These are phyloP conservation scores for Sebastes oblongus DNA, from an alignment of 2,797 vertebrate species.

Conservation along the genomic window DNA sequence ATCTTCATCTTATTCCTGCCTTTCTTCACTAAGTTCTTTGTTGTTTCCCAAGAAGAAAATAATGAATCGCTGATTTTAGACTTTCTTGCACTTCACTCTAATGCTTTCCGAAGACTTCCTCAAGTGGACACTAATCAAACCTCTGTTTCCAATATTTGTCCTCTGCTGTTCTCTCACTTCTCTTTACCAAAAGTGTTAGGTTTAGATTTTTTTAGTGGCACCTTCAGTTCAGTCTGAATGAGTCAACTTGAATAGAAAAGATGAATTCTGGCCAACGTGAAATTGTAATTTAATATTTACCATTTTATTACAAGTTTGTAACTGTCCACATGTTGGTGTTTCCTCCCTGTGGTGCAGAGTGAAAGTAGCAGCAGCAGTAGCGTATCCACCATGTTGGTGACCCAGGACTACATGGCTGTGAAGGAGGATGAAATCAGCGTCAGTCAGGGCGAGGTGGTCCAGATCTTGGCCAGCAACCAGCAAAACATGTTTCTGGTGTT, in stretches of 20 bases:
- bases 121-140: background rate
- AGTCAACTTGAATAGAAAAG: background rate
- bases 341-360: slow-evolving; percentile 84
- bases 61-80: background rate
- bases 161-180: background rate
- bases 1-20: slow-evolving; percentile 26
- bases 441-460: slow-evolving; percentile 97
- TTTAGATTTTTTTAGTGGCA: background rate
- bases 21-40: slow-evolving; percentile 31
- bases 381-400: slow-evolving; percentile 99
- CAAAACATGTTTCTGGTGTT: slow-evolving; percentile 99
- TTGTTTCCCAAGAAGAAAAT: slow-evolving; percentile 20
- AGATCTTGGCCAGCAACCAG: slow-evolving; percentile 99
- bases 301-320: background rate
- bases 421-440: slow-evolving; percentile 99
- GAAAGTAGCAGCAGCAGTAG: slow-evolving; percentile 99
- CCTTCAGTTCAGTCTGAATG: background rate
- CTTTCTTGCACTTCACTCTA: slow-evolving; percentile 8
- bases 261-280: background rate
- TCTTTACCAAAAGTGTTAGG: background rate
- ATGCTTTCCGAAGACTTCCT: slow-evolving; percentile 12
- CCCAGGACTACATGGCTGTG: slow-evolving; percentile 99
- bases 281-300: background rate
- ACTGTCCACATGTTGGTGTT: background rate
- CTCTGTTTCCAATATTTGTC: background rate